These are phyloP conservation scores for Heteronetta atricapilla DNA, from an alignment of 2,113 vertebrate species.

Conservation along the genomic window DNA sequence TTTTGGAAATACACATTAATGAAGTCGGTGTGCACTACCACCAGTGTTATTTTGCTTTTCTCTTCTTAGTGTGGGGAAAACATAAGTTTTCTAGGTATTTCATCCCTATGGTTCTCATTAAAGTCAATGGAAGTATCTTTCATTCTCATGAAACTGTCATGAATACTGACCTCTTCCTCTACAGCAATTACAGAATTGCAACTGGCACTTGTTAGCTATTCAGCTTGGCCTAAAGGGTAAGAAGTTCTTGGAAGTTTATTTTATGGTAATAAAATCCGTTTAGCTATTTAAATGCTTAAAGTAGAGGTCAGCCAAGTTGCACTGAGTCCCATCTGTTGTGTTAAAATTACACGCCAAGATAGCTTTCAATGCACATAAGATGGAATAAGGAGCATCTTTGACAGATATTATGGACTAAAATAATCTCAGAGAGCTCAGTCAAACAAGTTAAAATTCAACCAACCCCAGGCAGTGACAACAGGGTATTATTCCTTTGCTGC, in stretches of 20 bases:
- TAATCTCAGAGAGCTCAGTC: background rate
- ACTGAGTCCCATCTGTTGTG: conserved; percentile 45
- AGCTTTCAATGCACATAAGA: background rate
- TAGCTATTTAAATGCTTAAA: conserved; percentile 44
- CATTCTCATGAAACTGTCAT: background rate
- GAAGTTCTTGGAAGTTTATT: conserved; percentile 57
- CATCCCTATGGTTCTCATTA: background rate
- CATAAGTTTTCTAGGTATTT: background rate
- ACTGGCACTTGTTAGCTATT: background rate
- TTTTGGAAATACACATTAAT: background rate
- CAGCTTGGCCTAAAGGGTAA: background rate
- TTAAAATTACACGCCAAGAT: background rate
- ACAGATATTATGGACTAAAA: background rate
- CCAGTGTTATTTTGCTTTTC: background rate
- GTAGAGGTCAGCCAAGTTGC: conserved; percentile 58
- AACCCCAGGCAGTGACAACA: background rate
- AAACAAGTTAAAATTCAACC: background rate
- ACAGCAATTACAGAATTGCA: background rate
- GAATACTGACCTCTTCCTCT: background rate
- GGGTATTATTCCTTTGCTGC: background rate
- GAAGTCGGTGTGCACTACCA: background rate
- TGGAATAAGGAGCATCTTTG: background rate
- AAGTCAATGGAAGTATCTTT: background rate
- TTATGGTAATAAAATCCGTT: conserved; percentile 21
- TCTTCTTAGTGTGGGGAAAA: background rate